These are phyloP conservation scores for Setipinna tenuifilis DNA, from an alignment of 2,797 vertebrate species.

Conservation along the genomic window DNA sequence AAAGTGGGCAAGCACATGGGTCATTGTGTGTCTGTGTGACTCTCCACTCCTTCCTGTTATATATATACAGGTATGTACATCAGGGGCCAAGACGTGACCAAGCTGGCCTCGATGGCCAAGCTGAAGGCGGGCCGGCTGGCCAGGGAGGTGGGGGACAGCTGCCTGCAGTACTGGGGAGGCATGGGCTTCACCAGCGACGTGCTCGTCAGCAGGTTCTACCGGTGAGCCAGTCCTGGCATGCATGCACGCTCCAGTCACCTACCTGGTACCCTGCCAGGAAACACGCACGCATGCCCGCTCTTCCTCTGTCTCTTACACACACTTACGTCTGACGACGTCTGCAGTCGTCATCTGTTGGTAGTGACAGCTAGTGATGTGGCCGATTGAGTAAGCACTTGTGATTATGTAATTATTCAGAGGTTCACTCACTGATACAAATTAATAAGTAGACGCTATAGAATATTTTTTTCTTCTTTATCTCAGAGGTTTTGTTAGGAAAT, in stretches of 20 bases:
- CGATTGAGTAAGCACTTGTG: slow-evolving; percentile 42
- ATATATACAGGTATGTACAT: slow-evolving; percentile 77
- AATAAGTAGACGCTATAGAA: background rate
- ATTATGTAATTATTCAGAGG: background rate
- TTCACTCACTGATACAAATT: background rate
- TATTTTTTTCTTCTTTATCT: background rate
- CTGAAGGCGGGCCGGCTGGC: slow-evolving; percentile 82
- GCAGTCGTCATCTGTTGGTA: slow-evolving; percentile 26
- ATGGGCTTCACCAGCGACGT: slow-evolving; percentile 90
- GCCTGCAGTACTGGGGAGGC: slow-evolving; percentile 91
- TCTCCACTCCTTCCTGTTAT: slow-evolving; percentile 11
- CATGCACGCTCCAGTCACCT: background rate
- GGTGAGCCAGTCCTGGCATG: slow-evolving; percentile 69
- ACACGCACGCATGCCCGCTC: background rate
- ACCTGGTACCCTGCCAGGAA: background rate
- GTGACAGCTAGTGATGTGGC: slow-evolving; percentile 68
- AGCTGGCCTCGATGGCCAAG: slow-evolving; percentile 89
- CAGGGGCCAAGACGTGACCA: slow-evolving; percentile 85
- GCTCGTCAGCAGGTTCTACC: slow-evolving; percentile 85
- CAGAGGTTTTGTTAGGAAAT: too few relatives aligned
- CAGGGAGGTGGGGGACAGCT: slow-evolving; percentile 81
- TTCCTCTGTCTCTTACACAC: background rate
- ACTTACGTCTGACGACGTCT: background rate
- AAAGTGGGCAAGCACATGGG: too few relatives aligned
- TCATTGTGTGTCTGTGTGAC: background rate